phyloP scores from a whole-genome alignment of 2,797 vertebrate genomes.

The Pseudotriccus pelzelni region DNA sequence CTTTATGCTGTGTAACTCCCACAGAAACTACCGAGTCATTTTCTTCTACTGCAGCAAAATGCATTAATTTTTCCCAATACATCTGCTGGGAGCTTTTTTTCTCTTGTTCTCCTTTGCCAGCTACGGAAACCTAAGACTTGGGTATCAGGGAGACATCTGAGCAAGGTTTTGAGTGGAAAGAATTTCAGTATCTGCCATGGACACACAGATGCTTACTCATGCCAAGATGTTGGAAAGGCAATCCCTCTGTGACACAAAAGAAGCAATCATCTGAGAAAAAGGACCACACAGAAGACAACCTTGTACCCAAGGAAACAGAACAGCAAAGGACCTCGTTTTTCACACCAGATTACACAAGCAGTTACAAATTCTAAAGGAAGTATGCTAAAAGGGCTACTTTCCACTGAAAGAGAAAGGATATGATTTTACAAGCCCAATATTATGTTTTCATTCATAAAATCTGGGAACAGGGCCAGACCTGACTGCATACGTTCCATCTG shows the following conservation, averaged over 20 bases:
- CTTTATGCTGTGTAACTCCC: background rate
- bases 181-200: background rate
- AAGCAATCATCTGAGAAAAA: background rate
- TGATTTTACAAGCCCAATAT: conserved; percentile 29
- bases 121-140: background rate
- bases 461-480: conserved; percentile 18
- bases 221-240: background rate
- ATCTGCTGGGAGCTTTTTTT: background rate
- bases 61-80: background rate
- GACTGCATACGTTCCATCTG: background rate
- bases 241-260: background rate
- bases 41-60: background rate
- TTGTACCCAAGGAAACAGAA: conserved; percentile 21
- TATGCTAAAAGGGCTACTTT: conserved; percentile 1
- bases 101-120: background rate
- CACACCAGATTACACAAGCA: conserved; percentile 20
- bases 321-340: background rate
- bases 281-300: conserved; percentile 4
- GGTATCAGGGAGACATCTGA: background rate
- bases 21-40: background rate
- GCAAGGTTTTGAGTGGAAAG: background rate
- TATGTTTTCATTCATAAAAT: conserved; percentile 50
- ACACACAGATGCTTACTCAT: background rate
- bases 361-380: conserved; percentile 37
- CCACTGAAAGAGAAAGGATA: conserved; percentile 14